Evolutionary conservation across 2,113 vertebrate species (phyloP), one percentile per base, ranked within the genome.

Genomic region (Sitta europaea): DNA sequence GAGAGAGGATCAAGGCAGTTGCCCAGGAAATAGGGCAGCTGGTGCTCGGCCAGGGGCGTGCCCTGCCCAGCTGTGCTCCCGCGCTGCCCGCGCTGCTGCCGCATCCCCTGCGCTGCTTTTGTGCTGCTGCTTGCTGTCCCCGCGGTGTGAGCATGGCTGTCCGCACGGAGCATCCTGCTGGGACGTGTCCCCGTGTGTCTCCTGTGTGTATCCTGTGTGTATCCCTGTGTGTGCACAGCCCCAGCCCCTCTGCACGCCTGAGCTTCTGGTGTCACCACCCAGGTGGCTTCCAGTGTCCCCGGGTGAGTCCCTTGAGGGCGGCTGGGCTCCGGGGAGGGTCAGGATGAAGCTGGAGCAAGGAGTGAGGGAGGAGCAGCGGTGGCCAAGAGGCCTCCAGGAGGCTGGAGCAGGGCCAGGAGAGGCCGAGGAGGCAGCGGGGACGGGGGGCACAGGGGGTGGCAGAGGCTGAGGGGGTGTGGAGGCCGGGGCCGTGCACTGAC

Each of bases 401-500:
- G 65, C 84, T 78, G 73, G 86, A 66, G 28, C 72, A 66, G 59
- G 59, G 43, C 68, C 43, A 24, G 65, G 63, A 54, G 63, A n/a
- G 62, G 53, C 65, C 20, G 7, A 43, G 63, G 70, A 84, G 89
- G 45, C 57, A 35, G 45, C 3, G 17, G 81, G 84, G 70, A 31
- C 4, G 9, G 6, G 35, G 75, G 70, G 77, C 14, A 9, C 67
- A 58, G 86, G 71, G 67, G 92, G 94, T 75, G 80, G 21, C 80
- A n/a, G 67, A 84, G 76, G 72, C 57, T 65, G 45, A 51, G 79
- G 89, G 96, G 93, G 84, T 90, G 87, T 57, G 94, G 90, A 93
- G 82, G 66, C 85, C 51, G 74, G 78, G 70, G 83, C 86, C 82
- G 85, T 94, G 91, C 94, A 95, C 77, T 96, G 95, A 97, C 43